Evolutionary conservation across 2,113 vertebrate genomes (phyloP).

Genomic region (Pterophyllum scalare): DNA sequence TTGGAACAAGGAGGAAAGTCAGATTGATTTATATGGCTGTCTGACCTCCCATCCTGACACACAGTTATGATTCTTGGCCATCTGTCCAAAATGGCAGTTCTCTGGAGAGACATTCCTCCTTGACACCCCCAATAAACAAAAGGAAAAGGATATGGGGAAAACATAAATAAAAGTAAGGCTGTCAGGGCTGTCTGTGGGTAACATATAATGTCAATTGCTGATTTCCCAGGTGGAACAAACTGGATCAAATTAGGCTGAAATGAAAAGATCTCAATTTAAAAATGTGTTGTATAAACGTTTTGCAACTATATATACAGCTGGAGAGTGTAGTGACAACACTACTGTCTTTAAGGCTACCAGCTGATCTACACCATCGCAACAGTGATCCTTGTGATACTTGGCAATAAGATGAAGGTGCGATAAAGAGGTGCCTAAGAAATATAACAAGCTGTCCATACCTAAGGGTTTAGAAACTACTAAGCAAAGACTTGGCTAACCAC

Average conservation of each 20-base stretch:
- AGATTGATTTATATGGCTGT: conserved; percentile 2
- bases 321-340: too few species aligned
- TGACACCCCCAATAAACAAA: conserved; percentile 15
- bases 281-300: neutral
- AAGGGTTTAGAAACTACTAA: too few species aligned
- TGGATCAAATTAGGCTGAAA: neutral
- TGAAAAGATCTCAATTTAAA: neutral
- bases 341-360: too few species aligned
- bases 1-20: neutral
- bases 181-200: neutral
- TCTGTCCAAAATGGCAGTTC: conserved; percentile 15
- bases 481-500: too few species aligned
- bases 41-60: conserved; percentile 49
- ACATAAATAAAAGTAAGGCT: neutral
- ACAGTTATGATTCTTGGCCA: conserved; percentile 39
- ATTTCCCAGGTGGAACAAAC: neutral
- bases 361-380: too few species aligned
- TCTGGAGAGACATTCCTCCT: conserved; percentile 17
- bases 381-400: too few species aligned
- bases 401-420: too few species aligned
- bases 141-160: conserved; percentile 28
- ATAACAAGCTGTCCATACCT: too few species aligned
- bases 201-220: neutral
- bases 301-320: neutral
- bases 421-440: too few species aligned